Evolutionary conservation across 1,140 invertebrate species (phyloP), one percentile per base, ranked within the genome.

Genomic region (Achatina immaculata): DNA sequence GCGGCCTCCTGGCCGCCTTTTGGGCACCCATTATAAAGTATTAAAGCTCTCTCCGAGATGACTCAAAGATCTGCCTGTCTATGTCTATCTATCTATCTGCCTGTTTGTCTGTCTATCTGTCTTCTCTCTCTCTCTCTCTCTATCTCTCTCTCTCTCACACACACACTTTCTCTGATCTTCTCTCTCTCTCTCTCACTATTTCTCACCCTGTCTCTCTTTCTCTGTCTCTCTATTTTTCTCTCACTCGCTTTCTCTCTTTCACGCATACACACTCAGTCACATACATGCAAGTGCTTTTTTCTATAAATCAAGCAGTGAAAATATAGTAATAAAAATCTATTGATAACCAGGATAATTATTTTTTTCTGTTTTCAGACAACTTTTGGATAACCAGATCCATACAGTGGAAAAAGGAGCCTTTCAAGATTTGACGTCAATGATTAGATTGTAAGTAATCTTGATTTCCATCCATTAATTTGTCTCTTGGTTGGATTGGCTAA

Each of bases 381-480:
- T 99, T 83, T 95, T 95, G 78, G 96, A 96, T 89, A 99, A 99
- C 91, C 94, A 97, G 89, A 97, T 99, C 81, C 95, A 96, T 86
- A 96, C 95, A 2, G 96, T 98, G 82, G 97, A 98, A 90, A 94
- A 95, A 89, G 96, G 96, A 86, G 95, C 96, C 34, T 97, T 99
- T 90, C 94, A 96, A 89, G 95, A 97, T 92, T 92, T 98, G 81
- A 93, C 94, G 80, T 94, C 94, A 34, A 92, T 99, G 85, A 96
- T 98, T 92, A 93, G 96, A 94, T 92, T 99, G 94, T 97, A 94
- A 96, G 96, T 96, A 92, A 11, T 69, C 24, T 19, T 34, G 9
- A 7, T 31, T 66, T 66, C 31, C 9, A n/a, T 11, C 24, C 24
- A 14, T 51, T 51, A 14, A 51, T 51, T 14, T 11, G 24, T 51